Percentiles rank a stretch among this genome's conserved stretches.
phyloP scores from a whole-genome alignment of 2,797 vertebrate species.

The Crocidura indochinensis region DNA sequence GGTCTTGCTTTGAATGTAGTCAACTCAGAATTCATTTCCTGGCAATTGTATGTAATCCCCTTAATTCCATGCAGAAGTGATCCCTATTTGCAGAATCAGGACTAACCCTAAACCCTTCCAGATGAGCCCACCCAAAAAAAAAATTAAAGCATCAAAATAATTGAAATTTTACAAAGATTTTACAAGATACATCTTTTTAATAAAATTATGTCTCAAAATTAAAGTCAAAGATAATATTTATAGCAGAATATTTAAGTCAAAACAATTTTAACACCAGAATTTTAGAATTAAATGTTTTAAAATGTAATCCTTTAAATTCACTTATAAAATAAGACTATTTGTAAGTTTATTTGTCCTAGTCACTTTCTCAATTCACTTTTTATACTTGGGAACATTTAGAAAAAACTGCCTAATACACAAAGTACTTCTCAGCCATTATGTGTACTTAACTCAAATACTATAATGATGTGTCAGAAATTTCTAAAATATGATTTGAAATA shows the following conservation, averaged over 20 bases:
- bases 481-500: slow-evolving; percentile 37
- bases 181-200: slow-evolving; percentile 42
- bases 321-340: slow-evolving; percentile 34
- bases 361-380: neutral
- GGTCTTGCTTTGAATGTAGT: too few species aligned
- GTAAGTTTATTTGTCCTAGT: neutral
- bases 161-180: slow-evolving; percentile 13
- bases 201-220: slow-evolving; percentile 40
- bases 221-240: slow-evolving; percentile 41
- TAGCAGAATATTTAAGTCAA: slow-evolving; percentile 31
- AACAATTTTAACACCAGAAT: slow-evolving; percentile 36
- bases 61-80: too few species aligned
- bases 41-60: too few species aligned
- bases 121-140: too few species aligned
- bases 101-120: neutral
- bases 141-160: neutral
- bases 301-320: slow-evolving; percentile 1
- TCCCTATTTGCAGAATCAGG: neutral
- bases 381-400: slow-evolving; percentile 32
- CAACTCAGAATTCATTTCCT: too few species aligned
- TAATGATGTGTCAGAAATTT: slow-evolving; percentile 24
- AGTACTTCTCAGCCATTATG: neutral
- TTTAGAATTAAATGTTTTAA: slow-evolving; percentile 35
- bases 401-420: neutral
- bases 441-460: slow-evolving; percentile 8